Base-by-base conservation (phyloP, 64 coral and sea anemone genomes). In the Hydrozoanthus tunicans region DNA sequence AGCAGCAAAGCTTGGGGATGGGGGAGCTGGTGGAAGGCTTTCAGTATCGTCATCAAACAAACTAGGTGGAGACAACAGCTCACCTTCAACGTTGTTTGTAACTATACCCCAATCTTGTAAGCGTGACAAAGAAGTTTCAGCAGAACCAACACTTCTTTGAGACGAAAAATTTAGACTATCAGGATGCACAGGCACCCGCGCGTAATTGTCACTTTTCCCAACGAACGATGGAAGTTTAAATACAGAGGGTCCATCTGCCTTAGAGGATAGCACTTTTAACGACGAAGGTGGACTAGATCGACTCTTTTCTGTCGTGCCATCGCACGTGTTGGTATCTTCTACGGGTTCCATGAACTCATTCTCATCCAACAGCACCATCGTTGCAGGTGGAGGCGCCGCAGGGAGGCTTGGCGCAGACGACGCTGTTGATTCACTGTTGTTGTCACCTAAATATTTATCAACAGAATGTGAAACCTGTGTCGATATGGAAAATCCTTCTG, bases 41-140 rank as follows among this genome's bases (percentile, higher is more conserved):
- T 97, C 95, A 12, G 64, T 68, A 59, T 97, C 92, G 58, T 97
- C 92, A 89, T 91, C 91, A 80, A 97, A 97, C 15, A 97, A 73
- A 79, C 92, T 97, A 53, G 95, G 92, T 6, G 95, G 95, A 86
- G 90, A 82, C 5, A 94, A 76, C 7, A 92, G 27, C 4, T 75
- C 51, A 77, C 82, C 85, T 13, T 5, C 57, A 32, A 68, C 6
- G 4, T 32, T 58, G 7, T 90, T 62, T 25, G 77, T 67, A 58
- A 62, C 23, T 17, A 51, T 81, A 17, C 7, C 20, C 70, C 9
- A 11, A 43, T 5, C 51, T 11, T 55, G 25, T 43, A 24, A 51
- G 3, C 51, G 4, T 5, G 70, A 51, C 15, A 26, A 9, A 0
- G 57, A 52, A 85, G 9, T 5, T 59, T 59, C 24, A 88, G n/a